Base-by-base conservation (phyloP, 2,888 invertebrate genomes). In the Lissonota sp. region DNA sequence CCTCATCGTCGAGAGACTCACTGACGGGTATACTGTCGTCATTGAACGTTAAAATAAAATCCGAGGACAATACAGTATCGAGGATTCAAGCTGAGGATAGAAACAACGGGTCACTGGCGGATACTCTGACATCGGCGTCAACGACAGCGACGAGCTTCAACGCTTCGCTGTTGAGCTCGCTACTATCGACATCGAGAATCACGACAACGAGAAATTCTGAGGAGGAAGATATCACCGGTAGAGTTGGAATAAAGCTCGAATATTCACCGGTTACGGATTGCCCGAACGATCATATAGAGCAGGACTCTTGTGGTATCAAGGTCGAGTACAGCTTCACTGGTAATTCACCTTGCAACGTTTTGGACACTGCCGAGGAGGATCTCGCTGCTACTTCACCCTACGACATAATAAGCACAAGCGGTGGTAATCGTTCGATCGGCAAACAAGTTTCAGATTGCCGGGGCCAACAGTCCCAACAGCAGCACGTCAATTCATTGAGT, bases 1-100 rank as follows among this genome's bases (percentile, higher is more conserved):
- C 84, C 0, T 79, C 84, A 10, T 84, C 86, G 4, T 86, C 89
- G 16, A 71, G 86, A 0, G 90, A 91, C 64, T 88, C 89, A 5
- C 73, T 92, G 5, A 90, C 89, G 85, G 87, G 88, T 60, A 86
- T 90, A 8, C 75, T 89, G 1, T 88, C 90, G 16, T 86, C 89
- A 4, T 79, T 88, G 10, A 88, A 88, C 82, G 86, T 86, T 0
- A 78, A 88, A 77, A 88, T 90, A 77, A 91, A 91, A 58, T 88
- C 90, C 60, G 91, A 91, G 81, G 87, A 82, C 16, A 57, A 88
- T 10, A 71, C 85, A 5, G 53, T 62, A 39, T 67, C 79, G 39
- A 79, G 82, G 37, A 55, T 69, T 39, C 79, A 81, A 3, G 2
- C 80, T 42, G 86, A 86, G 51, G 86, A 86, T 1, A 82, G 84